Evolutionary conservation across 2,888 invertebrate species (phyloP).

Genomic region (Pecten maximus): DNA sequence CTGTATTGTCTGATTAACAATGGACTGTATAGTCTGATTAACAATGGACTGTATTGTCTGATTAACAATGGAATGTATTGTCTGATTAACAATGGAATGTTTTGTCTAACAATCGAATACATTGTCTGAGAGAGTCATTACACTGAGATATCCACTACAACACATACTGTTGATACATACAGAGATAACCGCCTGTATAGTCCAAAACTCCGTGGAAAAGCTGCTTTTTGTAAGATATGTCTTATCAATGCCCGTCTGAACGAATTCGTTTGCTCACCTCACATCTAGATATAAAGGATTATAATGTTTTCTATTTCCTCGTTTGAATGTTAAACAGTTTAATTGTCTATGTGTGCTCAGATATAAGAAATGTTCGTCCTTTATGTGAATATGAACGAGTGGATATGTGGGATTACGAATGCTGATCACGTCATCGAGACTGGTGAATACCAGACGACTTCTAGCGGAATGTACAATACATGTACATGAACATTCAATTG

Average conservation of each 20-base stretch:
- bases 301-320: background rate
- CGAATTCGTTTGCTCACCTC: background rate
- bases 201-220: background rate
- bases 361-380: background rate
- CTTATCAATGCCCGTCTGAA: background rate
- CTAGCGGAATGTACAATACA: too few relatives aligned
- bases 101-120: too few relatives aligned
- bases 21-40: too few relatives aligned
- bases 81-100: too few relatives aligned
- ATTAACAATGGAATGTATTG: too few relatives aligned
- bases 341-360: background rate
- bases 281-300: background rate
- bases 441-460: too few relatives aligned
- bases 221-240: background rate
- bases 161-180: background rate
- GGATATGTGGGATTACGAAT: background rate
- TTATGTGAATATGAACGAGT: background rate
- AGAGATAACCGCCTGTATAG: background rate
- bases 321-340: background rate
- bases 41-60: too few relatives aligned
- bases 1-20: too few relatives aligned
- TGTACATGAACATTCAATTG: too few relatives aligned
- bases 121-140: too few relatives aligned
- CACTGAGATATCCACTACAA: background rate
- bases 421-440: too few relatives aligned